These are phyloP conservation scores for Palloptera scutellata DNA, from an alignment of 2,888 invertebrate genomes.

Conservation along the genomic window DNA sequence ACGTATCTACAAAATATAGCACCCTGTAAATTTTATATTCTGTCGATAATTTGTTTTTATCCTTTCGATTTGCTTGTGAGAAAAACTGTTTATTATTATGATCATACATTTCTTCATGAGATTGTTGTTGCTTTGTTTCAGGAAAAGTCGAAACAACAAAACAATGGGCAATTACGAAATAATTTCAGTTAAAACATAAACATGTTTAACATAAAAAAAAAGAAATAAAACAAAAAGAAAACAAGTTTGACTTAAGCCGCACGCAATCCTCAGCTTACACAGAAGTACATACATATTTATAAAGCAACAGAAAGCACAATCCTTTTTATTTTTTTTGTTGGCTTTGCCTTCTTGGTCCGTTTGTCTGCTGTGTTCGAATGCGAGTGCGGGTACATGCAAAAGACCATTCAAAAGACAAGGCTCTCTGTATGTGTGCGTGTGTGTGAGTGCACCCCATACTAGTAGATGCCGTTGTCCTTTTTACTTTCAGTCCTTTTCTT, in stretches of 20 bases:
- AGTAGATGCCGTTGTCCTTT: not conserved
- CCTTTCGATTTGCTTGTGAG: too few relatives aligned
- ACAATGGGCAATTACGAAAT: constrained; percentile 7
- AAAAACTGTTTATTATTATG: too few relatives aligned
- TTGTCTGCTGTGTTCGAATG: constrained; percentile 6
- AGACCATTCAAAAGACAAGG: not conserved
- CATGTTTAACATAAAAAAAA: not conserved
- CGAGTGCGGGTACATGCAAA: not conserved
- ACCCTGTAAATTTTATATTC: too few relatives aligned
- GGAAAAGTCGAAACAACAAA: not conserved
- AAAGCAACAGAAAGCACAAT: not conserved
- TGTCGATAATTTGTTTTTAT: too few relatives aligned
- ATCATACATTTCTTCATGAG: too few relatives aligned
- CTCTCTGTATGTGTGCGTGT: not conserved
- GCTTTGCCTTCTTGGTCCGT: not conserved
- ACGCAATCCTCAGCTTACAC: constrained; percentile 1
- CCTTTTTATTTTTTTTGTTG: not conserved
- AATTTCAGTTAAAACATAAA: not conserved
- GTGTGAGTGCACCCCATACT: constrained; percentile 2
- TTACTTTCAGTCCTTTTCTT: not conserved
- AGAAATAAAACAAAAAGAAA: not conserved
- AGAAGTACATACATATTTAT: not conserved
- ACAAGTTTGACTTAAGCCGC: not conserved
- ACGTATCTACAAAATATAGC: too few relatives aligned
- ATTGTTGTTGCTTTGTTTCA: too few relatives aligned